Conservation (phyloP, 2,888 invertebrate species). For the Plebejus anna region DNA sequence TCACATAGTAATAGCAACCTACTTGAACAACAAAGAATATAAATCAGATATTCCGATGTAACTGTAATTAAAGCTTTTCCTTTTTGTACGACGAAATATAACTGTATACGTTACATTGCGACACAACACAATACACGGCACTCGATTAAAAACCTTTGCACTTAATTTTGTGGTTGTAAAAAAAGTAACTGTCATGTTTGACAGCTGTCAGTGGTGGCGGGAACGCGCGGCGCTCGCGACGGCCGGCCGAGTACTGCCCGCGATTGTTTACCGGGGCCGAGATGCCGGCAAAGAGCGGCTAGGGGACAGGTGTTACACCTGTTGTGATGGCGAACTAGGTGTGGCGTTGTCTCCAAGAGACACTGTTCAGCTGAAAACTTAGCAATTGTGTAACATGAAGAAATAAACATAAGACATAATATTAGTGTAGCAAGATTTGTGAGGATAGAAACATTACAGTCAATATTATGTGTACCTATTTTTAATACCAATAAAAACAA, state of each 20-base stretch:
- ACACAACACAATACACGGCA: slow-evolving; percentile 53
- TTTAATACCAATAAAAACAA: no score
- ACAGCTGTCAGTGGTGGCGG: slow-evolving; percentile 52
- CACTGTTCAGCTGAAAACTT: background rate
- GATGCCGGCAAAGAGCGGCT: slow-evolving; percentile 54
- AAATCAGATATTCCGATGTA: slow-evolving; percentile 21
- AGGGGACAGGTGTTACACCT: slow-evolving; percentile 32
- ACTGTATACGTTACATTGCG: slow-evolving; percentile 37
- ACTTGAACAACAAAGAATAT: slow-evolving; percentile 27
- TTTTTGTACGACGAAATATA: slow-evolving; percentile 15
- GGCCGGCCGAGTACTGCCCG: slow-evolving; percentile 66
- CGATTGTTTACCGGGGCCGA: slow-evolving; percentile 69
- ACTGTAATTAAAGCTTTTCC: slow-evolving; percentile 29
- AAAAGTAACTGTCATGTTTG: slow-evolving; percentile 54
- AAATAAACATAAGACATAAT: background rate
- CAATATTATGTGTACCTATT: no score
- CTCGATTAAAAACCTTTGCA: slow-evolving; percentile 52
- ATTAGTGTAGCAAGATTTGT: background rate
- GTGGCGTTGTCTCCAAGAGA: background rate
- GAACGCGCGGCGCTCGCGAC: slow-evolving; percentile 59
- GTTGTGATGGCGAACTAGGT: slow-evolving; percentile 43
- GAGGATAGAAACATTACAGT: background rate
- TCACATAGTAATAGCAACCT: slow-evolving; percentile 16
- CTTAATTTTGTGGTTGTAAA: slow-evolving; percentile 44
- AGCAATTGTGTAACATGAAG: background rate